Conservation (phyloP, 2,888 invertebrate species). For the Erebia palarica region DNA sequence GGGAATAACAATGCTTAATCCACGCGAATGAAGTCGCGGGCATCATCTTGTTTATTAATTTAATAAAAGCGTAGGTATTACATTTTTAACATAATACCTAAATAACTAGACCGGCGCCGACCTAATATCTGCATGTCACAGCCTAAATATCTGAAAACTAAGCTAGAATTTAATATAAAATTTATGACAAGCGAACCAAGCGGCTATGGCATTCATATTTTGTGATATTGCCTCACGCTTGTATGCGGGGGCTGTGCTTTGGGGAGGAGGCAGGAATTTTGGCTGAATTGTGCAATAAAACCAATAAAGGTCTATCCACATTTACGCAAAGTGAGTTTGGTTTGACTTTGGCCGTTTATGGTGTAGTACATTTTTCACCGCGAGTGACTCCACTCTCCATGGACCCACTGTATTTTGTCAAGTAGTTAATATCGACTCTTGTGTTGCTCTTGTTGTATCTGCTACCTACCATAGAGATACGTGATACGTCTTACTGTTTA, state of each 20-base stretch:
- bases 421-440: too few relatives aligned
- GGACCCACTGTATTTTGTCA: too few relatives aligned
- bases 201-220: conserved; percentile 31
- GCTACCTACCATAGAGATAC: too few relatives aligned
- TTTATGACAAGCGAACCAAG: conserved; percentile 29
- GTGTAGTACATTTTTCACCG: too few relatives aligned
- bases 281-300: conserved; percentile 14
- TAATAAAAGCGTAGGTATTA: neutral
- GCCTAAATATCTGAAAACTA: conserved; percentile 19
- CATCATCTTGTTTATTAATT: too few relatives aligned
- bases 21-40: too few relatives aligned
- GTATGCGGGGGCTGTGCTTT: conserved; percentile 18
- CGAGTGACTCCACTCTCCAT: too few relatives aligned
- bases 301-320: conserved; percentile 12
- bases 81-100: conserved; percentile 1
- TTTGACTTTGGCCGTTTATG: too few relatives aligned
- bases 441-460: too few relatives aligned
- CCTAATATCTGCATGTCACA: conserved; percentile 18
- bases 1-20: too few relatives aligned
- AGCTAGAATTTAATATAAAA: conserved; percentile 38
- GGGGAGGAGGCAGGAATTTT: conserved; percentile 18
- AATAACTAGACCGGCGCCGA: neutral
- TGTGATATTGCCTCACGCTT: conserved; percentile 31
- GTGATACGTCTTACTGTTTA: too few relatives aligned
- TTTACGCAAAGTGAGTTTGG: too few relatives aligned